phyloP scores from a whole-genome alignment of 2,113 vertebrate genomes.

The Lamprotornis superbus region DNA sequence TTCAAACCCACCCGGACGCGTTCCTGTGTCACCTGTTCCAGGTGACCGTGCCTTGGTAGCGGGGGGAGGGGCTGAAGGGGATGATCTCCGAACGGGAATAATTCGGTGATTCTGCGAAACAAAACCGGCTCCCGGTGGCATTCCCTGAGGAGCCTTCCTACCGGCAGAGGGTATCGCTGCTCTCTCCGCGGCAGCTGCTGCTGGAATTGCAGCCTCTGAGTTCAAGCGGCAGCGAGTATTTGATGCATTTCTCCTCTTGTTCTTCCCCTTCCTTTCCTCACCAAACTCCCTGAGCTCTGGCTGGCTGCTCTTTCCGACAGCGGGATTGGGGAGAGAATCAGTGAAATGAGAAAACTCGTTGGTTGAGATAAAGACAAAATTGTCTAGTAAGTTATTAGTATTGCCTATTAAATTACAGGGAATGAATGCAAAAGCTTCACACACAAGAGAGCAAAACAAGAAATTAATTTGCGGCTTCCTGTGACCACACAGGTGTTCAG shows the following conservation, averaged over 20 bases:
- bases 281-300: not conserved
- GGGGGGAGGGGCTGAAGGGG: accelerated
- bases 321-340: not conserved
- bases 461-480: not conserved
- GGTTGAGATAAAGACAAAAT: not conserved
- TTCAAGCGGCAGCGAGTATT: too few relatives aligned
- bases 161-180: not conserved
- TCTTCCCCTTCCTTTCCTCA: not conserved
- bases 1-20: not conserved
- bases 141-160: not conserved
- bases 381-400: not conserved
- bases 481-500: not conserved
- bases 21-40: not conserved
- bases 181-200: not conserved
- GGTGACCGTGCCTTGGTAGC: too few relatives aligned
- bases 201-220: not conserved
- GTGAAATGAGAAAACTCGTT: not conserved
- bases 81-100: too few relatives aligned
- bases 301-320: not conserved
- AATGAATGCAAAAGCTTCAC: not conserved
- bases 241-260: not conserved
- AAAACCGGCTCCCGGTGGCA: not conserved
- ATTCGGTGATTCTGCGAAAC: not conserved
- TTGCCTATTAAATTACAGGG: not conserved
- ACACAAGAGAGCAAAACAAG: not conserved